Evolutionary conservation across 2,888 invertebrate species (phyloP).

Genomic region (Selenia dentaria): DNA sequence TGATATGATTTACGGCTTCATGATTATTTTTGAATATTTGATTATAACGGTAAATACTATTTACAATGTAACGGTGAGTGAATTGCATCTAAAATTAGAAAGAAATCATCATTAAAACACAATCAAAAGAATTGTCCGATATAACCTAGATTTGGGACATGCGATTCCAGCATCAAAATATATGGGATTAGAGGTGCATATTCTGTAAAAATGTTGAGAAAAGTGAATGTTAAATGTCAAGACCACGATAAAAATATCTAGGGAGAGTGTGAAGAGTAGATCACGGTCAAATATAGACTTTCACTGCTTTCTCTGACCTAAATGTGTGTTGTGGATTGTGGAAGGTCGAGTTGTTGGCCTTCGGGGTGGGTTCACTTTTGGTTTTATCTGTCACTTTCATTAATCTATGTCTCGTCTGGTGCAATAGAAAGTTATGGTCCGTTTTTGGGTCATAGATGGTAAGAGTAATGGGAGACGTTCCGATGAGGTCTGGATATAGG

Average conservation of each 20-base stretch:
- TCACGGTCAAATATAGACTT: conserved; percentile 73
- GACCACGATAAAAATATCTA: conserved; percentile 61
- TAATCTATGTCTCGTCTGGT: conserved; percentile 45
- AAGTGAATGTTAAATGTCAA: conserved; percentile 62
- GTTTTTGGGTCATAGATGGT: conserved; percentile 51
- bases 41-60: conserved; percentile 11
- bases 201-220: conserved; percentile 21
- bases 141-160: conserved; percentile 41
- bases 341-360: conserved; percentile 71
- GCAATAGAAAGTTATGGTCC: conserved; percentile 64
- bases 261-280: conserved; percentile 70
- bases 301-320: conserved; percentile 78
- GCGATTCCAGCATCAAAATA: conserved; percentile 34
- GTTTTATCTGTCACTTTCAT: conserved; percentile 77
- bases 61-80: conserved; percentile 9
- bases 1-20: conserved; percentile 4
- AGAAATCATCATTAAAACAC: conserved; percentile 53
- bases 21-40: conserved; percentile 11
- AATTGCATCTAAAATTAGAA: conserved; percentile 27
- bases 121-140: conserved; percentile 45
- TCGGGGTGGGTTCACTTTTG: conserved; percentile 70
- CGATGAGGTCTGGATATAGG: conserved; percentile 33
- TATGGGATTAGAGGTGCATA: conserved; percentile 35
- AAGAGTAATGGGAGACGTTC: conserved; percentile 42
- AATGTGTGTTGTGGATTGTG: conserved; percentile 67